Evolutionary conservation across 2,113 vertebrate species (phyloP), one percentile per base, ranked within the genome.

Genomic region (Dinomys branickii): DNA sequence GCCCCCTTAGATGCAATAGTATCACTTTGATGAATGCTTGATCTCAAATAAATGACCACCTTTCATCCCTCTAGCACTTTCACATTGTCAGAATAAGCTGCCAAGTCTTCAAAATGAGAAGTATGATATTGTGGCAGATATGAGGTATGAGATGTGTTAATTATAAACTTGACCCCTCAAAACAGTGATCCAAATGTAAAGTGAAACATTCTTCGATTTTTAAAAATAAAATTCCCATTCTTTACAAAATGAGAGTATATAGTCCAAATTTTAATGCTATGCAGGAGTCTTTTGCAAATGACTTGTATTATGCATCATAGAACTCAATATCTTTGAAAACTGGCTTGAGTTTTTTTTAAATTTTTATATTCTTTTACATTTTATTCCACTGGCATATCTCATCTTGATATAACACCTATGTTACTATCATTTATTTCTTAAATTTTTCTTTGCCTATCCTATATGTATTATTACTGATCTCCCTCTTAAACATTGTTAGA

Each of bases 1-100:
- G 8, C 12, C 11, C 19, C 41, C 3, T 33, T 3, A 50, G 7
- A 24, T 52, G 7, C 9, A 47, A 0, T 3, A 87, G 16, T 52
- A 50, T 84, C 58, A 10, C 11, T 94, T 91, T 94, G 88, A 47
- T 91, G 88, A 93, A 14, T 85, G 5, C 52, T 12, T 95, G 59
- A 85, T 86, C 59, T 28, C 6, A 30, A 78, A 88, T 90, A 96
- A 93, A 96, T 90, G 83, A 94, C 63, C 82, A 3, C 19, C 54
- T 47, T 93, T 88, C 30, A 59, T 56, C 28, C 91, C n/a, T 96
- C 10, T 85, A 81, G 2, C 28, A 1, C 75, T 93, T 33, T 41
- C 75, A 80, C 0, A 35, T 41, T 10, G 38, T 41, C 50, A 65
- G 33, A n/a, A 95, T 91, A 94, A 98, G 5, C 6, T 97, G 13